Conservation (phyloP, 1,140 invertebrate genomes). For the Rhagoletis zephyria region DNA sequence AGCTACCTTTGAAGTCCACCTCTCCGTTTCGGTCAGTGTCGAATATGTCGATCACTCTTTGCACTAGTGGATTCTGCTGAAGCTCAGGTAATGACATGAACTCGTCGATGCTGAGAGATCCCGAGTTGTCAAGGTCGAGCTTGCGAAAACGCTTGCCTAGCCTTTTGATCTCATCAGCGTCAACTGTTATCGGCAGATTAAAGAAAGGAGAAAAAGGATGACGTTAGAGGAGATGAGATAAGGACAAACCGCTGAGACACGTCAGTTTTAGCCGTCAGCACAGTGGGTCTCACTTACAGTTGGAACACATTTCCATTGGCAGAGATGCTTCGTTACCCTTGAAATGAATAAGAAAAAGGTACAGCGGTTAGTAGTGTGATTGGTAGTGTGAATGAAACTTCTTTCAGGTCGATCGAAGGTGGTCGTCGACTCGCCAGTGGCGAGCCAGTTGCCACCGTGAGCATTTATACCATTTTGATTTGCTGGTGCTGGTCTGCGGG, state of each 20-base stretch:
- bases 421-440: no score
- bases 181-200: constrained; percentile 82
- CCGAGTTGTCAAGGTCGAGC: constrained; percentile 97
- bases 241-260: no score
- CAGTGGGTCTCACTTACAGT: constrained; percentile 98
- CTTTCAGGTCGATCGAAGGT: no score
- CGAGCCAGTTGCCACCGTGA: no score
- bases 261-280: no score
- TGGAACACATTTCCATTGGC: constrained; percentile 98
- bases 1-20: constrained; percentile 84
- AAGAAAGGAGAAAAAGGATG: no score
- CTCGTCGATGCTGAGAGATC: constrained; percentile 96
- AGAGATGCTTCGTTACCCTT: constrained; percentile 98
- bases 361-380: no score
- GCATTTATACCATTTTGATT: no score
- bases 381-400: no score
- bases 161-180: constrained; percentile 97
- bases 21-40: constrained; percentile 99
- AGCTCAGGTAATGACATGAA: constrained; percentile 98
- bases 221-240: no score
- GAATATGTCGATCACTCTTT: constrained; percentile 98
- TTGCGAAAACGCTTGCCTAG: constrained; percentile 97
- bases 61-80: constrained; percentile 97
- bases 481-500: no score
- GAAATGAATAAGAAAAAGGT: no score